Evolutionary conservation across 2,888 invertebrate species (phyloP).

Genomic region (Rhopalosiphum nymphaeae): DNA sequence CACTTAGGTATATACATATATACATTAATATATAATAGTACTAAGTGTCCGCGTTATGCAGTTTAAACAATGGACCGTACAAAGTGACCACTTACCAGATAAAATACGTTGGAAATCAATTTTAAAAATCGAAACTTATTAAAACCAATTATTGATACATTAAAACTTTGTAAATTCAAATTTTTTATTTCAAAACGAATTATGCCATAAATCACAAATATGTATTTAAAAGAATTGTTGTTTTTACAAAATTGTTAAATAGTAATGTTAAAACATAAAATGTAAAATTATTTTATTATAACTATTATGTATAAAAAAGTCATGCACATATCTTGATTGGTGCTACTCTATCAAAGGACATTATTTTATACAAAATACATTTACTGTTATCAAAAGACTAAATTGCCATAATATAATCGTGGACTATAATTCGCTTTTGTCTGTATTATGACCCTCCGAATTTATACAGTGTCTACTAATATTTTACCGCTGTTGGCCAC

Average conservation of each 20-base stretch:
- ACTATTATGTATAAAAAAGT: neutral
- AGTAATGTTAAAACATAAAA: neutral
- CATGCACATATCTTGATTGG: neutral
- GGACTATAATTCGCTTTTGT: neutral
- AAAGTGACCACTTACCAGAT: no score
- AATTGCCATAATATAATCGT: neutral
- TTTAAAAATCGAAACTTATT: neutral
- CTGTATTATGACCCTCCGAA: neutral
- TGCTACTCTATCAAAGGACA: neutral
- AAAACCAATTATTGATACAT: neutral
- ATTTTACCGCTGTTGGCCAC: neutral
- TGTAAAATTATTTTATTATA: neutral
- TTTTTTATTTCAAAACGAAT: neutral
- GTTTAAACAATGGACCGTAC: no score
- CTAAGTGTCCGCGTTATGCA: no score
- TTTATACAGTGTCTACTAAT: neutral
- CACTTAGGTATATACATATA: no score
- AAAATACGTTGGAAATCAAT: neutral
- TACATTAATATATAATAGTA: no score
- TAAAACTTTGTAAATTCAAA: neutral
- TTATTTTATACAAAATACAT: neutral
- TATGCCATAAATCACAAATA: neutral
- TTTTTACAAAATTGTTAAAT: neutral
- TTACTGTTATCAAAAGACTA: neutral
- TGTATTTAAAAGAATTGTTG: neutral